Evolutionary conservation across 1,140 invertebrate species (phyloP), one percentile per base, ranked within the genome.

Genomic region (Globodera rostochiensis): DNA sequence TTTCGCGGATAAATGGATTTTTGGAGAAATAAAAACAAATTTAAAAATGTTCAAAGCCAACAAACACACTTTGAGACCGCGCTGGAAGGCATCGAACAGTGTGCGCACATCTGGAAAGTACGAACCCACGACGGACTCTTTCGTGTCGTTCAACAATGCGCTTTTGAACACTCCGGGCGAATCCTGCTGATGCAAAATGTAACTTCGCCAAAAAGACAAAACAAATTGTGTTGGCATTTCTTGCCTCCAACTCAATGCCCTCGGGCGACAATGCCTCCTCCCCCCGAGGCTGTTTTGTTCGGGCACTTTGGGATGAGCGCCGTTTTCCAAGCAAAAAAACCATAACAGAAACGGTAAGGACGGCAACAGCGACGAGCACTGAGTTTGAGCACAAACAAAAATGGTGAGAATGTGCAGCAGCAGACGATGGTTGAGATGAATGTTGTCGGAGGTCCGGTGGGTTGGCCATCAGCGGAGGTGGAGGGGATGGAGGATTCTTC

Each of bases 21-120:
- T 57, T 57, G 13, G 36, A 36, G 36, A 36, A 36, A 36, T 36
- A 36, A 36, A 36, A 36, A 36, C 36, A 36, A 36, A 36, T 36
- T 25, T 73, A 13, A 15, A 57, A 57, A 57, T 15, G 70, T 49
- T 47, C 4, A 3, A 25, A 19, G 2, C n/a, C 25, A 80, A 8
- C 21, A 71, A 78, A 88, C 95, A 96, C 90, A 95, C 93, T 92
- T 95, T 94, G 83, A 95, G 94, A 85, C 96, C 96, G 91, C 94
- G 92, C 84, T 94, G 93, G 91, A 98, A 96, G 73, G 94, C 93
- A 83, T 98, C 95, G 90, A 96, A 96, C 0, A 98, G 90, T 5
- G 96, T 98, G 84, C 92, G 93, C 25, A 94, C 93, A 90, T 97
- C 96, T 84, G 86, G 86, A 64, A 82, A 88, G 69, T 86, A 77